Base-by-base conservation (phyloP, 2,797 vertebrate species). In the Huso huso region DNA sequence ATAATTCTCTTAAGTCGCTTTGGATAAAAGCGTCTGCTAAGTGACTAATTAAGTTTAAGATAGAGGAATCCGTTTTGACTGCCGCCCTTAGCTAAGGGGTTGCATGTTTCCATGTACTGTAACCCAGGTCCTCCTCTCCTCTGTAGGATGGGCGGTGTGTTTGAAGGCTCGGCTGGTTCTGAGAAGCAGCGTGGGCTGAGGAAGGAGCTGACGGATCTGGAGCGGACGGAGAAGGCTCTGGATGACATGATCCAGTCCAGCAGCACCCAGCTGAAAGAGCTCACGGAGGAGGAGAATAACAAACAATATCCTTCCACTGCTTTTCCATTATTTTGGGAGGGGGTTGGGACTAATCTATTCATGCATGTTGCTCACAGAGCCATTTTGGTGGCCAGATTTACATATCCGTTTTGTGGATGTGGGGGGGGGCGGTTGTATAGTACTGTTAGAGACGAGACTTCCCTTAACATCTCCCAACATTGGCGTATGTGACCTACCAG, bases 401-500 rank as follows among this genome's bases (percentile, higher is more conserved):
- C 23, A 10, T 60, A 8, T 49, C 62, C 10, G 18, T 18, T 18
- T 18, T 18, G 18, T 18, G 18, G 18, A 18, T 18, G 18, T 7
- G 10, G 12, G 8, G 53, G 6, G 6, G 37, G 7, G 3, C 4
- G 37, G 2, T 23, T 11, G 48, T 13, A 58, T 7, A 58, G 55
- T n/a, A 37, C 55, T 58, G 55, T 58, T 58, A n/a, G 55, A 13
- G 11, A 58, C 9, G 52, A 53, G 9, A 53, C 55, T 51, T 74
- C 71, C 88, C 91, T 94, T 95, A 81, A 93, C 87, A 49, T 0
- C 0, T 11, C 0, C 52, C 23, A 73, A 97, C 93, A 59, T 75
- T 94, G 79, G 95, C 94, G 1, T 97, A 98, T 0, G 92, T 98
- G 78, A 98, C 94, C 0, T 95, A 98, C 78, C 95, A 95, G 80